These are phyloP conservation scores for Pilophorus perplexus DNA, from an alignment of 2,888 invertebrate species.

Conservation along the genomic window DNA sequence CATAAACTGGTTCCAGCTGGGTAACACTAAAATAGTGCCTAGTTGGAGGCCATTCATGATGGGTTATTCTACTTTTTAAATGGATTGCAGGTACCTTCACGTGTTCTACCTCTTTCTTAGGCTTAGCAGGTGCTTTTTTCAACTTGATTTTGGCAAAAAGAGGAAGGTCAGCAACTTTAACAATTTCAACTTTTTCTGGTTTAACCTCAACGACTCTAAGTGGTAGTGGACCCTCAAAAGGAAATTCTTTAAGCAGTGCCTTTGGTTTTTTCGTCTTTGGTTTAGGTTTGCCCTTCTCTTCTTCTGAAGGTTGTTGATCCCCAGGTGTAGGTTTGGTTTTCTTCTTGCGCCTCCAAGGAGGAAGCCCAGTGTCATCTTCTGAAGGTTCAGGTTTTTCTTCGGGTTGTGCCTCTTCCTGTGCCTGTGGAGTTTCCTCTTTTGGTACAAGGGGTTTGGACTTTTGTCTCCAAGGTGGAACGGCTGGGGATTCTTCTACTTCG, in stretches of 20 bases:
- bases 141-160: slow-evolving; percentile 61
- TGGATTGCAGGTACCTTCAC: slow-evolving; percentile 63
- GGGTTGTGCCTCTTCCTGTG: slow-evolving; percentile 32
- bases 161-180: slow-evolving; percentile 55
- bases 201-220: slow-evolving; percentile 54
- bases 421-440: slow-evolving; percentile 45
- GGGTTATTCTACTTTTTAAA: slow-evolving; percentile 67
- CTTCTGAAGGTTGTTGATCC: slow-evolving; percentile 50
- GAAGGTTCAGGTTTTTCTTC: slow-evolving; percentile 45
- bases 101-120: slow-evolving; percentile 55
- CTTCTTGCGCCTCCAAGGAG: slow-evolving; percentile 24
- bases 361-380: slow-evolving; percentile 34
- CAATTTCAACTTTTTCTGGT: slow-evolving; percentile 44
- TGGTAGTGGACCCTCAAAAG: slow-evolving; percentile 35
- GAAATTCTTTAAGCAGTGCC: slow-evolving; percentile 32
- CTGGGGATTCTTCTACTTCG: slow-evolving; percentile 50
- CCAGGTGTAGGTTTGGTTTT: slow-evolving; percentile 48
- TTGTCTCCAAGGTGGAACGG: slow-evolving; percentile 39
- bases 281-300: neutral
- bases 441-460: slow-evolving; percentile 34
- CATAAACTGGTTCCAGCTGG: slow-evolving; percentile 49
- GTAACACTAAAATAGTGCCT: slow-evolving; percentile 52
- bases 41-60: slow-evolving; percentile 55
- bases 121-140: slow-evolving; percentile 53
- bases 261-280: slow-evolving; percentile 49